These are phyloP conservation scores for Epiblema foenella DNA, from an alignment of 2,888 invertebrate genomes.

Conservation along the genomic window DNA sequence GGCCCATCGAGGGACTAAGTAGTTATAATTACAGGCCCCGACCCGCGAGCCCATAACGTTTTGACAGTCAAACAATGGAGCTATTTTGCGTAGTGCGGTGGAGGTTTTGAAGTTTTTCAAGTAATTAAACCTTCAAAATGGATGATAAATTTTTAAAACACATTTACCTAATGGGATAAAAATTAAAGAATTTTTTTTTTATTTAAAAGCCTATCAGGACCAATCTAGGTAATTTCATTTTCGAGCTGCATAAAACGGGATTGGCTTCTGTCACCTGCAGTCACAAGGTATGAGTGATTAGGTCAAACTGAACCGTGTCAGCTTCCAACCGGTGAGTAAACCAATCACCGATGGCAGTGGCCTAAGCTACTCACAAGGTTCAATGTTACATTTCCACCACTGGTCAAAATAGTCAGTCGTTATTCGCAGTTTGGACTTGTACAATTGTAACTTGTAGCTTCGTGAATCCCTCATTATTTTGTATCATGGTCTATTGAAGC, in stretches of 20 bases:
- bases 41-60: slow-evolving; percentile 65
- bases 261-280: not conserved
- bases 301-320: too few relatives aligned
- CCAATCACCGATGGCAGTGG: too few relatives aligned
- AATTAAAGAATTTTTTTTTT: not conserved
- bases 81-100: slow-evolving; percentile 41
- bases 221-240: not conserved
- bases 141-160: slow-evolving; percentile 8
- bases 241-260: not conserved
- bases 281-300: too few relatives aligned
- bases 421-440: too few relatives aligned
- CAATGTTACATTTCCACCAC: too few relatives aligned
- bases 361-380: too few relatives aligned
- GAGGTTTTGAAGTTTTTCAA: slow-evolving; percentile 18
- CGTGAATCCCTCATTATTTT: too few relatives aligned
- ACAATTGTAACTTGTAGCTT: too few relatives aligned
- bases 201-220: too few relatives aligned
- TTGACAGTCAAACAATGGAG: slow-evolving; percentile 56
- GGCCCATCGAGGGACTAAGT: slow-evolving; percentile 48
- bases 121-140: slow-evolving; percentile 14
- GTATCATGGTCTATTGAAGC: too few relatives aligned
- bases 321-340: too few relatives aligned
- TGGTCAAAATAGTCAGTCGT: too few relatives aligned
- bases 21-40: slow-evolving; percentile 52
- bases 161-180: not conserved